A percentile compares a stretch with the other conserved stretches of the same genome.
Conservation (phyloP, 2,113 vertebrate genomes). For the Corynorhinus townsendii region DNA sequence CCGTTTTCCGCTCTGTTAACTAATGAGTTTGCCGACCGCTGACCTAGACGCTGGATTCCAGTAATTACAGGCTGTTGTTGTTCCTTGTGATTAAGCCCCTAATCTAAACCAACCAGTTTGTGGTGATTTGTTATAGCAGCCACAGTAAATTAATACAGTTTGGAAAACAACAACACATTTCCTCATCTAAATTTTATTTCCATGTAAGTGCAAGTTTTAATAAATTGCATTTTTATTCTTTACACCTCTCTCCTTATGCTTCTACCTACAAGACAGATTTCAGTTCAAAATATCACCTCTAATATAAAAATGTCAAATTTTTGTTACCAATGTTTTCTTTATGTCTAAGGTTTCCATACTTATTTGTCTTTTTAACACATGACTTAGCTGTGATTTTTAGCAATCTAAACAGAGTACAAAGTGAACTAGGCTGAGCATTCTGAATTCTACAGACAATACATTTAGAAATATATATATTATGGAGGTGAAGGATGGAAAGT, state of each 20-base stretch:
- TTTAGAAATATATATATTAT: not conserved
- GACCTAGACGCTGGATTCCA: too few species aligned
- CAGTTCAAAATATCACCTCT: constrained; percentile 21
- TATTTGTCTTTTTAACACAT: not conserved
- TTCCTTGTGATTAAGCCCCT: too few species aligned
- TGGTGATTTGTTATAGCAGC: not conserved
- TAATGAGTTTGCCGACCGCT: too few species aligned
- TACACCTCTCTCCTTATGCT: not conserved
- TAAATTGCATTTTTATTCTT: not conserved
- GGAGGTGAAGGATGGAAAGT: not conserved
- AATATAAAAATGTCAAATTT: not conserved
- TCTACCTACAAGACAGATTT: not conserved
- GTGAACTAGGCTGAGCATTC: not conserved
- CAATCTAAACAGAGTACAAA: not conserved
- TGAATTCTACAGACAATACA: not conserved
- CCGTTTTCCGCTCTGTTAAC: too few species aligned
- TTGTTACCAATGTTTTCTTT: not conserved
- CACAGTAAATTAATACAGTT: not conserved
- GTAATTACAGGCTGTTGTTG: too few species aligned
- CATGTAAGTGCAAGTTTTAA: not conserved
- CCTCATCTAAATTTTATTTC: not conserved
- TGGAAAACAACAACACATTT: not conserved
- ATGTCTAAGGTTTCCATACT: not conserved
- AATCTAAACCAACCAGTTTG: not conserved
- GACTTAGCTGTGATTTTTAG: not conserved